Evolutionary conservation across 2,888 invertebrate species (phyloP).

Genomic region (Dilophus febrilis): DNA sequence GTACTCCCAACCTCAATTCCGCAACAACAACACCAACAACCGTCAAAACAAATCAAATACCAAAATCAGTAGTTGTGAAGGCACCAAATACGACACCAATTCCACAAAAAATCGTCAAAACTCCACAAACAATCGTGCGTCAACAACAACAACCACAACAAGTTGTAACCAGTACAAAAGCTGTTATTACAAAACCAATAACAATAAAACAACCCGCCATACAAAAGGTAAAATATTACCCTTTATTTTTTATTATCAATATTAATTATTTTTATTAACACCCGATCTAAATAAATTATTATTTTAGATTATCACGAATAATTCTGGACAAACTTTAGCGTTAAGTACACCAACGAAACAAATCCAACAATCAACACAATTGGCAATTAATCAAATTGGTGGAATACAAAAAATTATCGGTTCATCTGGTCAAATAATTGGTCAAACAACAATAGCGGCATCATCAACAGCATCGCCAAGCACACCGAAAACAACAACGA

Average conservation of each 20-base stretch:
- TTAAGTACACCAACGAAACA: not conserved
- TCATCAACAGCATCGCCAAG: slow-evolving; percentile 11
- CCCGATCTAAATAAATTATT: not conserved
- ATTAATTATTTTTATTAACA: too few species aligned
- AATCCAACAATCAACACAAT: slow-evolving; percentile 3
- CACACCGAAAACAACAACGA: slow-evolving; percentile 10
- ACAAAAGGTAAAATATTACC: slow-evolving; percentile 18
- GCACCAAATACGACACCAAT: not conserved
- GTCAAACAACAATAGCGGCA: not conserved
- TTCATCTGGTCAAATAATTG: slow-evolving; percentile 4
- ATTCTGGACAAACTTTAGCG: not conserved
- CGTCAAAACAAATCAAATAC: not conserved
- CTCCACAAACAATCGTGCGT: slow-evolving; percentile 10
- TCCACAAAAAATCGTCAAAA: too few species aligned
- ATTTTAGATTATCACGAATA: not conserved
- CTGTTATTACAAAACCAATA: slow-evolving; percentile 6
- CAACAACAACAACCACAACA: too few species aligned
- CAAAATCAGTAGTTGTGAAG: not conserved
- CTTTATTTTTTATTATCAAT: not conserved
- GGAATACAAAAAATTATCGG: slow-evolving; percentile 7
- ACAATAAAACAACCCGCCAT: too few species aligned
- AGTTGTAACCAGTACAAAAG: slow-evolving; percentile 5
- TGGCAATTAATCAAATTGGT: not conserved
- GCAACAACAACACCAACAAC: not conserved
- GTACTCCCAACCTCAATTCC: not conserved